Evolutionary conservation across 2,888 invertebrate species (phyloP).

Genomic region (Vanessa cardui): DNA sequence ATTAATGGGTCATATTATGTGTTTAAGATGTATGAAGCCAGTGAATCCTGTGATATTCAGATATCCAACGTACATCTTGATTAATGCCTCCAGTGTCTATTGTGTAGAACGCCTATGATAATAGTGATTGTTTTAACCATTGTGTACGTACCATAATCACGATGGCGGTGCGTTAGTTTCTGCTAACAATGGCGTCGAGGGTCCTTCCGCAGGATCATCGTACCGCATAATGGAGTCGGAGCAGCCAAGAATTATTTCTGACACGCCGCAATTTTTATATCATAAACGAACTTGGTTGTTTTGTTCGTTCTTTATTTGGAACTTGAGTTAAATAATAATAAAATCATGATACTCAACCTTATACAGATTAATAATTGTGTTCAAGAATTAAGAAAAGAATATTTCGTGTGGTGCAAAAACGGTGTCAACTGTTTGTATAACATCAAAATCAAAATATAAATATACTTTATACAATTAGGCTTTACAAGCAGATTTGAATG

Average conservation of each 20-base stretch:
- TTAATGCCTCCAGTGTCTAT: slow-evolving; percentile 20
- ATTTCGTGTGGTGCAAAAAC: no score
- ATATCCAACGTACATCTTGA: slow-evolving; percentile 6
- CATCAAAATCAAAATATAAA: no score
- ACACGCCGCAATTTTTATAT: slow-evolving; percentile 17
- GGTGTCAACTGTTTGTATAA: no score
- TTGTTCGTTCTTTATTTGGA: neutral
- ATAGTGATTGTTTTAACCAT: slow-evolving; percentile 28
- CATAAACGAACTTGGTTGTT: slow-evolving; percentile 3
- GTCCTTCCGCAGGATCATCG: slow-evolving; percentile 26
- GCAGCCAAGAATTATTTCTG: slow-evolving; percentile 21
- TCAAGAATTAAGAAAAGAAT: no score
- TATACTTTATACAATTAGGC: no score
- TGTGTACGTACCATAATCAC: slow-evolving; percentile 23
- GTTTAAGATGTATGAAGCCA: neutral
- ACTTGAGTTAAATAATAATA: neutral
- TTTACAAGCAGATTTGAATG: no score
- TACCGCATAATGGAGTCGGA: slow-evolving; percentile 25
- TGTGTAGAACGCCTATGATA: slow-evolving; percentile 18
- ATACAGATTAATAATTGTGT: neutral
- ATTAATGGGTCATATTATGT: no score
- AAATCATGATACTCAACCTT: neutral
- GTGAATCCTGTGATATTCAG: slow-evolving; percentile 1
- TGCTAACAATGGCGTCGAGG: slow-evolving; percentile 31
- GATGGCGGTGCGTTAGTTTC: slow-evolving; percentile 15